phyloP scores from a whole-genome alignment of 2,797 vertebrate species.

The Mormyrops boulengeri region DNA sequence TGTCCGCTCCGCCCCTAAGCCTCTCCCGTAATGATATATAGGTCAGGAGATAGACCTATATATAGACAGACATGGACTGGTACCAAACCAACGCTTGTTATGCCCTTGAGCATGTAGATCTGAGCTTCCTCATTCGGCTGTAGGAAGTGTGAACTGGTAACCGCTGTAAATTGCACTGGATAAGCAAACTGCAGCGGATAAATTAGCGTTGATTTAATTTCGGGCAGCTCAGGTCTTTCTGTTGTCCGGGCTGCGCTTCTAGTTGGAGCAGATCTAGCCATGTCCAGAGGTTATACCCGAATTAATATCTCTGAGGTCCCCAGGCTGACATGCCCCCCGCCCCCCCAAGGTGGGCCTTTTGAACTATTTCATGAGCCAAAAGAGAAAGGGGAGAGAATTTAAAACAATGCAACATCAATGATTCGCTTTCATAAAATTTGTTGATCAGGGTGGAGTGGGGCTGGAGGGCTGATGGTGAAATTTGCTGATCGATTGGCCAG shows the following conservation, averaged over 20 bases:
- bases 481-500: neutral
- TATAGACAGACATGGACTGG: neutral
- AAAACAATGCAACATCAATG: neutral
- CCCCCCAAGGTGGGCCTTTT: neutral
- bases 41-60: neutral
- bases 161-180: neutral
- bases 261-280: neutral
- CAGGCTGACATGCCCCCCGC: neutral
- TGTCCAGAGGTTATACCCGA: neutral
- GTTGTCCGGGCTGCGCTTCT: neutral
- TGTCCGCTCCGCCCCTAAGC: neutral
- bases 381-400: neutral
- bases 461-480: neutral
- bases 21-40: constrained; percentile 2
- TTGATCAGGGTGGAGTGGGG: neutral
- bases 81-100: neutral
- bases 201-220: neutral
- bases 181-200: neutral
- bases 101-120: neutral
- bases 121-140: neutral
- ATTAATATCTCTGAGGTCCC: neutral
- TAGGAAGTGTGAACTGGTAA: neutral
- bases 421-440: neutral
- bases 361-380: neutral
- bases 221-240: neutral